Percentiles rank a stretch among this genome's conserved stretches.
Evolutionary conservation across 1,140 invertebrate genomes (phyloP).

Genomic region (Oryzaephilus surinamensis): DNA sequence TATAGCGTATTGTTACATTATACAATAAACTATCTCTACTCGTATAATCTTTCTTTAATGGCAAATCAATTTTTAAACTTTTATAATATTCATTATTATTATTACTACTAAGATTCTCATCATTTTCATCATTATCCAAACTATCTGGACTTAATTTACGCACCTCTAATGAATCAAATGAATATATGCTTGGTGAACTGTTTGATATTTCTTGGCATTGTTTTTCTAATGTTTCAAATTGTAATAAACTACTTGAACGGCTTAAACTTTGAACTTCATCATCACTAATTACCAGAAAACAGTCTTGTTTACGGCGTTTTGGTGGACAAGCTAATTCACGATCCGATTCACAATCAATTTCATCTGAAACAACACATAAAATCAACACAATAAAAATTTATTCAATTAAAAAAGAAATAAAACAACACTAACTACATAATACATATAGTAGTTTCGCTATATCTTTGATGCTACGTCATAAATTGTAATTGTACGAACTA

Average conservation of each 20-base stretch:
- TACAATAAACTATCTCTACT: slow-evolving; percentile 20
- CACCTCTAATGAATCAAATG: slow-evolving; percentile 45
- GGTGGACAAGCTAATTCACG: slow-evolving; percentile 67
- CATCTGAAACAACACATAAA: too few species aligned
- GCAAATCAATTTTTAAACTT: too few species aligned
- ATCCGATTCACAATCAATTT: slow-evolving; percentile 53
- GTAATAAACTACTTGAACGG: slow-evolving; percentile 63
- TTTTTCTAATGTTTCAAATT: slow-evolving; percentile 68
- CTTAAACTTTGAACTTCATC: slow-evolving; percentile 46
- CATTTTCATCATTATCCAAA: slow-evolving; percentile 34
- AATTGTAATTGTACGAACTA: too few species aligned
- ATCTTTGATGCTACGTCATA: too few species aligned
- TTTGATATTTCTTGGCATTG: slow-evolving; percentile 45
- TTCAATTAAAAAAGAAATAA: too few species aligned
- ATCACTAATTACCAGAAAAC: slow-evolving; percentile 35
- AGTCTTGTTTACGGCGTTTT: slow-evolving; percentile 57
- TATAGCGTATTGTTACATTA: slow-evolving; percentile 14
- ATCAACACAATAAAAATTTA: too few species aligned
- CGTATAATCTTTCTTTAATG: slow-evolving; percentile 13
- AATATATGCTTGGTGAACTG: slow-evolving; percentile 38
- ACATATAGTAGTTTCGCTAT: too few species aligned
- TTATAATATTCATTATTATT: background rate
- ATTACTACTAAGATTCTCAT: slow-evolving; percentile 23
- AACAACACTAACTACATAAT: too few species aligned
- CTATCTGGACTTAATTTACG: slow-evolving; percentile 43